Base-by-base conservation (phyloP, 2,797 vertebrate genomes). In the Perdix hodgsoniae region DNA sequence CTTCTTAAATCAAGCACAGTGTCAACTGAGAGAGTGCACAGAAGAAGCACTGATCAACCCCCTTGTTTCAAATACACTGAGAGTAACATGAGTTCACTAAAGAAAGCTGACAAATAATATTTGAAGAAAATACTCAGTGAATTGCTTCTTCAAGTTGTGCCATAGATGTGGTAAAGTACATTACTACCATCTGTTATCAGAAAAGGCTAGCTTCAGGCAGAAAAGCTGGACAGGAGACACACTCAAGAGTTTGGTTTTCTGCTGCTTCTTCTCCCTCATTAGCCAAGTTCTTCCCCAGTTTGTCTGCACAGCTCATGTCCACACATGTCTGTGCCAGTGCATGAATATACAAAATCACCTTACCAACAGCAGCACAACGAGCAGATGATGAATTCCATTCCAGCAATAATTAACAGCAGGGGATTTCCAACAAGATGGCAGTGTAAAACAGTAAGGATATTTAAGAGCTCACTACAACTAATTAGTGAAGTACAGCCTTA, bases 351-450 rank as follows among this genome's bases (percentile, higher is more conserved):
- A 88, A 86, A 88, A 91, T 16, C 70, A 56, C 90, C 94, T 96
- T 95, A 94, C 94, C 95, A 96, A 91, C 82, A 93, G 89, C 95
- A 92, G 91, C 81, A 71, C 42, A 90, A 89, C 0, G 66, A 94
- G 91, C 94, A 95, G 91, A 94, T 61, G 92, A 96, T 74, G 64
- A 96, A 96, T 96, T 96, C 95, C 95, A 96, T 96, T 95, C 89
- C 88, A 92, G 57, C 56, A 88, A 87, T 52, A 93, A 91, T 65
- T 75, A 79, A 72, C 67, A 79, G 85, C 82, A 42, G 91, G 87
- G 88, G 90, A 95, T 94, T 96, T 96, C 95, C 91, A 1, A 71
- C 78, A 90, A 50, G 69, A 94, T 24, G 33, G 75, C 77, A 72
- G 64, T 67, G 69, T 35, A 80, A 82, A 88, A 26, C n/a, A 67